phyloP scores from a whole-genome alignment of 2,888 invertebrate genomes.

The Dermolepida albohirtum region DNA sequence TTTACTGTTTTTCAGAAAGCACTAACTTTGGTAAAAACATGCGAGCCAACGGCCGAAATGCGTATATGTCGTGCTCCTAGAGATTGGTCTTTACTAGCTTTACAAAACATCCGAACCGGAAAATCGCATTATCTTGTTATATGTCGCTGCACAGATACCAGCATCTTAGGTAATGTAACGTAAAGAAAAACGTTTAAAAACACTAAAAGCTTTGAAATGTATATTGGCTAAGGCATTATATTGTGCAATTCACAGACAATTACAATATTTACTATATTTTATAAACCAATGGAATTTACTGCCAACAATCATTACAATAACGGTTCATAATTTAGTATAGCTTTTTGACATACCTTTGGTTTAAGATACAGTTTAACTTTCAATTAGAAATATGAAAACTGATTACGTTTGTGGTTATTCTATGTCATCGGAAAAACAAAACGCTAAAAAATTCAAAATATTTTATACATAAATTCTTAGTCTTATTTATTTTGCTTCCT shows the following conservation, averaged over 20 bases:
- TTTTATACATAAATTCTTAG: no score
- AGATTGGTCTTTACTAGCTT: slow-evolving; percentile 91
- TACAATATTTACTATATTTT: neutral
- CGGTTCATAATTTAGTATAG: neutral
- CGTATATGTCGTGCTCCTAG: slow-evolving; percentile 87
- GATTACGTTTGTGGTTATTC: no score
- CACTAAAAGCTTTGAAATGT: slow-evolving; percentile 4
- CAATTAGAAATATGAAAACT: slow-evolving; percentile 2
- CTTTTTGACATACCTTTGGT: neutral
- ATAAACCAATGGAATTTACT: slow-evolving; percentile 17
- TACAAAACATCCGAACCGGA: slow-evolving; percentile 92
- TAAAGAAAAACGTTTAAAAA: neutral
- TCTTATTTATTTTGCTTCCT: no score
- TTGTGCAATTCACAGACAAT: neutral
- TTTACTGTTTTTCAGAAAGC: slow-evolving; percentile 70
- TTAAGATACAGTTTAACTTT: neutral
- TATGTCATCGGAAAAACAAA: no score
- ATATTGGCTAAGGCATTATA: slow-evolving; percentile 6
- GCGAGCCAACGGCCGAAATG: slow-evolving; percentile 93
- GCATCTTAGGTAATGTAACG: slow-evolving; percentile 76
- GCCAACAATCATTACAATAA: slow-evolving; percentile 2
- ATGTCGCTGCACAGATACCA: slow-evolving; percentile 88
- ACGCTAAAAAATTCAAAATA: no score
- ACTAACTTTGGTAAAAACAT: slow-evolving; percentile 91
- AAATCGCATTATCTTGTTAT: slow-evolving; percentile 95